phyloP scores from a whole-genome alignment of 2,113 vertebrate species.

The Cinclus mexicanus region DNA sequence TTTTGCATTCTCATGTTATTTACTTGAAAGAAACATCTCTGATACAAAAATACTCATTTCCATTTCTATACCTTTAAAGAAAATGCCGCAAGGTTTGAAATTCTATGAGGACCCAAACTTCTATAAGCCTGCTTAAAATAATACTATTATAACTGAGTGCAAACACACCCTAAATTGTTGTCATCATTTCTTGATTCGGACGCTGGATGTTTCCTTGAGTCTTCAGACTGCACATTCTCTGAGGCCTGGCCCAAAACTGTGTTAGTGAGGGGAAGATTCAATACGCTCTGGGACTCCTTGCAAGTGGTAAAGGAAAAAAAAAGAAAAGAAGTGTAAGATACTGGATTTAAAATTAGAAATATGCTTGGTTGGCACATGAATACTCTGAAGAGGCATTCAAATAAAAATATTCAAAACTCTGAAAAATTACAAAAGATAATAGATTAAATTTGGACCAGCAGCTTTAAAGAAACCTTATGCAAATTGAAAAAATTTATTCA shows the following conservation, averaged over 20 bases:
- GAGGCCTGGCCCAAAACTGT: constrained; percentile 22
- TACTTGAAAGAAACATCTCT: background rate
- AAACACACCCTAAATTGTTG: constrained; percentile 69
- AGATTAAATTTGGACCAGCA: background rate
- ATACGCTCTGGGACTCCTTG: constrained; percentile 71
- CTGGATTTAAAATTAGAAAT: background rate
- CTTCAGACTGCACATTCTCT: constrained; percentile 40
- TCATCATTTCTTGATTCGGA: constrained; percentile 58
- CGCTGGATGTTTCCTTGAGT: constrained; percentile 56
- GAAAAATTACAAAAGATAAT: background rate
- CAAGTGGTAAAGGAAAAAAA: background rate
- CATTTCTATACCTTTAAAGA: background rate
- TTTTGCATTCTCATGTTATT: background rate
- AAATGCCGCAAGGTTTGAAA: background rate
- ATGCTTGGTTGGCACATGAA: background rate
- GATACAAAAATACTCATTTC: background rate
- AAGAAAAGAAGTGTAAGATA: background rate
- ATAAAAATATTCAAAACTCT: background rate
- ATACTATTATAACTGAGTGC: background rate
- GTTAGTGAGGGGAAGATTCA: constrained; percentile 44
- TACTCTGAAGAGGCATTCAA: background rate
- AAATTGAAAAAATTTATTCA: background rate
- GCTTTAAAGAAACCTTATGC: background rate
- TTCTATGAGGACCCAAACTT: background rate
- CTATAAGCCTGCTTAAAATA: background rate